Percentiles rank a stretch among this genome's conserved stretches.
Conservation (phyloP, 2,797 vertebrate genomes). For the Macropodus opercularis region DNA sequence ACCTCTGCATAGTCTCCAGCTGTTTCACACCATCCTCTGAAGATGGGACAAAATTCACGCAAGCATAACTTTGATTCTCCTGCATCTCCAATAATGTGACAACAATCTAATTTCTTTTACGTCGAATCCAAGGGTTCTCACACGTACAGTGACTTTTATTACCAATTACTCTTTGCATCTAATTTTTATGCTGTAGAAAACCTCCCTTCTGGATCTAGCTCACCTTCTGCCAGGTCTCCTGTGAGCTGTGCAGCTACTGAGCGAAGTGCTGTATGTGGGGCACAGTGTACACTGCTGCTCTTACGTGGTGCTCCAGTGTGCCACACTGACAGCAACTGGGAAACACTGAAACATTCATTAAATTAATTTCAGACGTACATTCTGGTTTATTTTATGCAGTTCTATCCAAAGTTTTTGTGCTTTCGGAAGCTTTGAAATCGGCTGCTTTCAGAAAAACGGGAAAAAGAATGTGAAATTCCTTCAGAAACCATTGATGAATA, state of each 20-base stretch:
- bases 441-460: conserved; percentile 1
- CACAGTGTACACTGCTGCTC: conserved; percentile 8
- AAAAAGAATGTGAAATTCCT: conserved; percentile 26
- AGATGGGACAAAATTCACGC: conserved; percentile 31
- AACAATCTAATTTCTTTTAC: conserved; percentile 47
- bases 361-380: not conserved
- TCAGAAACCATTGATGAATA: conserved; percentile 2
- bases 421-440: conserved; percentile 7
- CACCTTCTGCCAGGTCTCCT: conserved; percentile 9
- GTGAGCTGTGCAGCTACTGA: conserved; percentile 7
- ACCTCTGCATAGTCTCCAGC: not conserved
- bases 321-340: not conserved
- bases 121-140: conserved; percentile 33
- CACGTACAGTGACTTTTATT: no score
- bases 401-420: not conserved
- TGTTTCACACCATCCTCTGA: conserved; percentile 17
- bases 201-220: no score
- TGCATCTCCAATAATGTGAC: conserved; percentile 38
- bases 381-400: not conserved
- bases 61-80: conserved; percentile 45
- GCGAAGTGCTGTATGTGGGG: conserved; percentile 28
- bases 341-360: not conserved
- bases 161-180: no score
- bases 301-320: not conserved
- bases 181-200: no score